phyloP scores from a whole-genome alignment of 2,888 invertebrate genomes.

The Nemoura dubitans region DNA sequence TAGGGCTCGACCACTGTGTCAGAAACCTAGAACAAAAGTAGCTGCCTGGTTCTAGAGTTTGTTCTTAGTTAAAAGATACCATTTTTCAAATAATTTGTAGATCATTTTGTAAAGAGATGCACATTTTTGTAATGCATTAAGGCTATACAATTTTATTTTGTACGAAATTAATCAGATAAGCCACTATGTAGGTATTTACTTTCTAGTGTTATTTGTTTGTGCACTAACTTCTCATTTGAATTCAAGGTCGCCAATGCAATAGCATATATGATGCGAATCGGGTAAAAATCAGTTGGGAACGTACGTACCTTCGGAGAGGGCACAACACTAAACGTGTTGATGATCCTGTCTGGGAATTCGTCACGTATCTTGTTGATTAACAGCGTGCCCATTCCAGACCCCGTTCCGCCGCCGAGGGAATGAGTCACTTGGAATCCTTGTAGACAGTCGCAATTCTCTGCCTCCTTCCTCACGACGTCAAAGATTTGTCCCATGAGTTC shows the following conservation, averaged over 20 bases:
- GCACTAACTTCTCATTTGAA: too few relatives aligned
- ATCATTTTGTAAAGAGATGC: too few relatives aligned
- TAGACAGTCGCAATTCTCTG: constrained; percentile 65
- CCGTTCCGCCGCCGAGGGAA: constrained; percentile 88
- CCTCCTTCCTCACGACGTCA: constrained; percentile 66
- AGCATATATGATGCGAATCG: too few relatives aligned
- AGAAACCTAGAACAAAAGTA: constrained; percentile 62
- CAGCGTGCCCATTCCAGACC: constrained; percentile 88
- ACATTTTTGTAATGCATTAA: too few relatives aligned
- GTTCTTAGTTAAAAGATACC: too few relatives aligned
- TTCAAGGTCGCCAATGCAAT: too few relatives aligned
- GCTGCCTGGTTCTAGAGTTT: not conserved
- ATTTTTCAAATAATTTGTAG: too few relatives aligned
- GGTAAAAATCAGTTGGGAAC: too few relatives aligned
- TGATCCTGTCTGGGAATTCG: constrained; percentile 87
- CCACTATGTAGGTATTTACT: too few relatives aligned
- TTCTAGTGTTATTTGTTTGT: too few relatives aligned
- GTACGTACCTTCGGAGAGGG: constrained; percentile 80
- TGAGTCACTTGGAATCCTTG: constrained; percentile 82
- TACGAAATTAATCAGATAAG: too few relatives aligned
- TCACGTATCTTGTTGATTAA: constrained; percentile 89
- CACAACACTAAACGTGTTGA: constrained; percentile 85
- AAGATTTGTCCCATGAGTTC: constrained; percentile 66
- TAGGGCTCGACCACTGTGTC: constrained; percentile 83
- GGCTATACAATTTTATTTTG: too few relatives aligned